Evolutionary conservation across 2,888 invertebrate genomes (phyloP).

Genomic region (Didymodactylos carnosus): DNA sequence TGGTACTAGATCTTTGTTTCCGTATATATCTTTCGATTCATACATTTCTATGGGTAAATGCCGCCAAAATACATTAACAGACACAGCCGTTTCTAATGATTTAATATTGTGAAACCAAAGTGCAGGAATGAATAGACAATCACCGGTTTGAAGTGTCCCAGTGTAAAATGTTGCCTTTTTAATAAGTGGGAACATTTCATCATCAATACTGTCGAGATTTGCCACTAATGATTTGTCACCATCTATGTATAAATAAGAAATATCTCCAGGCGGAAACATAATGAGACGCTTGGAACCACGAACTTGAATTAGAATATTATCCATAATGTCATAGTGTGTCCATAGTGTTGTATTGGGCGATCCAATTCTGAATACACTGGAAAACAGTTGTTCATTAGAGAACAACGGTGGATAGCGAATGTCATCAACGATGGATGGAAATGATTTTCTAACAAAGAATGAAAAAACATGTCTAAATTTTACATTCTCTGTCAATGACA

Average conservation of each 20-base stretch:
- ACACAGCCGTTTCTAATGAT: conserved; percentile 35
- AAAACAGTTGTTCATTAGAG: conserved; percentile 34
- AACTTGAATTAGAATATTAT: conserved; percentile 40
- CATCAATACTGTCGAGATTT: conserved; percentile 38
- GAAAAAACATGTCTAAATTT: no score
- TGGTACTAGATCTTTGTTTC: conserved; percentile 39
- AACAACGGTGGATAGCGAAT: conserved; percentile 36
- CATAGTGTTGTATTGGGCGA: conserved; percentile 38
- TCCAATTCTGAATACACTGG: conserved; percentile 40
- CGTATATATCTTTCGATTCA: conserved; percentile 40
- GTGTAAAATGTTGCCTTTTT: conserved; percentile 30
- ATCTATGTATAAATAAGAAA: conserved; percentile 37
- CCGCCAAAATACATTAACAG: conserved; percentile 42
- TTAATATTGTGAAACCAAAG: conserved; percentile 42
- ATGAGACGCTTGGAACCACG: conserved; percentile 37
- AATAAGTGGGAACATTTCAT: conserved; percentile 35
- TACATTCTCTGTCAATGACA: no score
- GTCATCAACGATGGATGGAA: conserved; percentile 34
- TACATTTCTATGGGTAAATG: conserved; percentile 35
- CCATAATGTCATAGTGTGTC: conserved; percentile 43
- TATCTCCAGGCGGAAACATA: conserved; percentile 38
- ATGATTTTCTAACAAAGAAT: conserved; percentile 23
- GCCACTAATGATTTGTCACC: conserved; percentile 40
- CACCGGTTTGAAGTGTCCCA: conserved; percentile 36
- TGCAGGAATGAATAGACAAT: conserved; percentile 41